A percentile compares a stretch with the other conserved stretches of the same genome.
These are phyloP conservation scores for Pogonophryne albipinna DNA, from an alignment of 2,797 vertebrate genomes.

Conservation along the genomic window DNA sequence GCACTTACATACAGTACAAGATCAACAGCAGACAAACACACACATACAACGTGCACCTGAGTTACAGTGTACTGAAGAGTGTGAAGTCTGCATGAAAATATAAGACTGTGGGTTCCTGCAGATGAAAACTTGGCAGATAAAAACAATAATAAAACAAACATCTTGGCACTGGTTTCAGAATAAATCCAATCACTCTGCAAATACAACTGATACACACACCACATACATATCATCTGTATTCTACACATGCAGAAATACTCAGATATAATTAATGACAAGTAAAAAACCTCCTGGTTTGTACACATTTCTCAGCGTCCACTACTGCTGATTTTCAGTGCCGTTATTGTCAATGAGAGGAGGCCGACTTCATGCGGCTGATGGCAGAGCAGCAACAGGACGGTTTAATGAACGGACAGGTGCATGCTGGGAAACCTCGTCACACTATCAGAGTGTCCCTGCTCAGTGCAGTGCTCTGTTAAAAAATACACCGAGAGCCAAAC, in stretches of 20 bases:
- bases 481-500: constrained; percentile 83
- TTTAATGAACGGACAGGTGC: constrained; percentile 39
- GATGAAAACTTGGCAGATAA: constrained; percentile 38
- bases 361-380: constrained; percentile 45
- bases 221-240: constrained; percentile 11
- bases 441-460: constrained; percentile 88
- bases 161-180: constrained; percentile 54
- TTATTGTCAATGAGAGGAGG: constrained; percentile 53
- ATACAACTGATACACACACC: constrained; percentile 7
- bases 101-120: constrained; percentile 23
- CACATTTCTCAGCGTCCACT: constrained; percentile 16
- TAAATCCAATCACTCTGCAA: constrained; percentile 30
- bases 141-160: constrained; percentile 29
- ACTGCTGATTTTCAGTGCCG: constrained; percentile 27
- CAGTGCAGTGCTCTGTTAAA: constrained; percentile 86
- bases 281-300: constrained; percentile 10
- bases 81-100: constrained; percentile 25
- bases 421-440: constrained; percentile 71
- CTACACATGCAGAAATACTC: constrained; percentile 31
- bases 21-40: constrained; percentile 57
- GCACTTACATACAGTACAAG: constrained; percentile 69
- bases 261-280: constrained; percentile 24
- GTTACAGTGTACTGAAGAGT: constrained; percentile 49
- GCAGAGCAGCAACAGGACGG: constrained; percentile 56
- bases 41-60: constrained; percentile 73